Evolutionary conservation across 2,113 vertebrate species (phyloP).

Genomic region (Clarias macrocephalus): DNA sequence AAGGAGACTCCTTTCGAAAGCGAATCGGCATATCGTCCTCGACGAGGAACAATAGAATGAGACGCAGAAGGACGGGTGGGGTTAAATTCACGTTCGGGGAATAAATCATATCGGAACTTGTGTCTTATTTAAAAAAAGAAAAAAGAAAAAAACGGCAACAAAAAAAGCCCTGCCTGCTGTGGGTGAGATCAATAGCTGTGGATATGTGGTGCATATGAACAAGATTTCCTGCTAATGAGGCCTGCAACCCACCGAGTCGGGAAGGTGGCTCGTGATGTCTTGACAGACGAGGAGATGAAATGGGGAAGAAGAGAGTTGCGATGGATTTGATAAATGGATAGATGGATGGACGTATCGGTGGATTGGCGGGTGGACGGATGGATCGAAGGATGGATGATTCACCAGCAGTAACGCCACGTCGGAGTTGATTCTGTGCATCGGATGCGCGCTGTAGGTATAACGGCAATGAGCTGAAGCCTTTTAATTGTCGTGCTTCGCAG

Average conservation of each 20-base stretch:
- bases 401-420: too few relatives aligned
- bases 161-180: constrained; percentile 26
- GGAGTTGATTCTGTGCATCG: not conserved
- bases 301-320: too few relatives aligned
- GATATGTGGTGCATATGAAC: constrained; percentile 36
- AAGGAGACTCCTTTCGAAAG: not conserved
- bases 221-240: constrained; percentile 42
- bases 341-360: not conserved
- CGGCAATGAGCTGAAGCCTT: not conserved
- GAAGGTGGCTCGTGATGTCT: constrained; percentile 9
- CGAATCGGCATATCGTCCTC: not conserved
- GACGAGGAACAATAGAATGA: not conserved
- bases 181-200: constrained; percentile 41
- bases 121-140: not conserved
- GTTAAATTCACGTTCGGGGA: not conserved
- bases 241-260: not conserved
- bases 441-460: not conserved
- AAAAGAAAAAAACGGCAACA: not conserved
- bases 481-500: not conserved
- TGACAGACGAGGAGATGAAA: not conserved
- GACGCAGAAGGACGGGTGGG: not conserved
- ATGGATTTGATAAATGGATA: not conserved
- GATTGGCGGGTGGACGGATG: constrained; percentile 1
- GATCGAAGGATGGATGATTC: not conserved
- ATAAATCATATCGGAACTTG: constrained; percentile 17